Evolutionary conservation across 1,140 invertebrate genomes (phyloP).

Genomic region (Choristoneura fumiferana): DNA sequence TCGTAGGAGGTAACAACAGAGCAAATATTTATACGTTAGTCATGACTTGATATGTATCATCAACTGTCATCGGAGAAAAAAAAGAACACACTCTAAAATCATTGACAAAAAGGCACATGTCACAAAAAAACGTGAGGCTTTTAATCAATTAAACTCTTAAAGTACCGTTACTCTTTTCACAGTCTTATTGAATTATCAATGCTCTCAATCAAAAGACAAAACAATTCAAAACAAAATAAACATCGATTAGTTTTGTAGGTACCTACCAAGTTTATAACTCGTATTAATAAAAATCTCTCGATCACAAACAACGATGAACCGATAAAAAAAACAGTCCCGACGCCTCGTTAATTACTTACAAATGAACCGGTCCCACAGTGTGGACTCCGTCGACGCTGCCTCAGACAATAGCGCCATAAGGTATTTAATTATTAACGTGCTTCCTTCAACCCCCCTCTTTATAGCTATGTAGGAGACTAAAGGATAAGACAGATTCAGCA

Average conservation of each 20-base stretch:
- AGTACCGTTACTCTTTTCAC: slow-evolving; percentile 4
- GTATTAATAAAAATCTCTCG: slow-evolving; percentile 11
- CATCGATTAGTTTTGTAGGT: not conserved
- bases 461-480: not conserved
- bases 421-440: slow-evolving; percentile 13
- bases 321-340: not conserved
- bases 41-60: too few relatives aligned
- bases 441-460: slow-evolving; percentile 13
- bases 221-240: slow-evolving; percentile 9
- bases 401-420: slow-evolving; percentile 16
- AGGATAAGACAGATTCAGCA: not conserved
- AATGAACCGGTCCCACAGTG: slow-evolving; percentile 17
- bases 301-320: slow-evolving; percentile 6
- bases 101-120: not conserved
- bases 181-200: slow-evolving; percentile 18
- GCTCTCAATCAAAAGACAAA: slow-evolving; percentile 8
- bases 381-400: not conserved
- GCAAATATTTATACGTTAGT: too few relatives aligned
- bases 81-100: not conserved
- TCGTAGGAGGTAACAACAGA: too few relatives aligned
- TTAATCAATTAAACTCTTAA: not conserved
- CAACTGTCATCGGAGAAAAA: too few relatives aligned
- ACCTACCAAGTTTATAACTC: slow-evolving; percentile 5
- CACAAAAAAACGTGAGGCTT: not conserved
- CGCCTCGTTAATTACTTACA: slow-evolving; percentile 17